Evolutionary conservation across 37 sponge, comb jelly and placozoan genomes (phyloP), one percentile per base, ranked within the genome.

Genomic region (Axinella damicornis): DNA sequence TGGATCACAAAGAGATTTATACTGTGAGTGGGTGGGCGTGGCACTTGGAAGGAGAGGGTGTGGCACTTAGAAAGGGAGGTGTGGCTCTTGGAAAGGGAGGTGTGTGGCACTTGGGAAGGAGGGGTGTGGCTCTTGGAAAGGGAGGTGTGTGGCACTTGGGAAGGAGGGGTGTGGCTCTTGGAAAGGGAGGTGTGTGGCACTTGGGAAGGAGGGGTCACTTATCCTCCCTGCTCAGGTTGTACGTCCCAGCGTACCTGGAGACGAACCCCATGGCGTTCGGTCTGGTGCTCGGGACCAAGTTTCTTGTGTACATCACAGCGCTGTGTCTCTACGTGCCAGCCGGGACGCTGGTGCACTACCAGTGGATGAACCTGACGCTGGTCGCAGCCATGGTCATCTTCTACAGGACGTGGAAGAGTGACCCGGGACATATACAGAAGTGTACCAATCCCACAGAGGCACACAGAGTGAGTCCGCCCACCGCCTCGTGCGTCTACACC

Each of bases 231-330:
- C 46, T 12, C 69, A 84, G 88, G 61, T 30, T 82, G 57, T 95
- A 89, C 39, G 46, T 92, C 20, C 87, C 90, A 19, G 86, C 66
- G 0, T 58, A 67, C 25, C 65, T 72, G 9, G 75, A 84, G 32
- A 85, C 74, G 73, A 86, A 81, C 68, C 96, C 96, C 25, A 57
- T 89, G 32, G 86, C 92, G 0, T 73, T 95, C 62, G 96, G 96
- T 2, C 60, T 95, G 0, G 93, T 92, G 25, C 30, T 92, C 57
- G 96, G 83, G 0, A 90, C 90, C 41, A 88, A 92, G 66, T 46
- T 92, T 34, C 79, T 79, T 85, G 41, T 92, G 25, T 95, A 92
- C 72, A 13, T 80, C 63, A 90, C 96, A 2, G 80, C 86, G 25
- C 74, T 82, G 35, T 57, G 33, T n/a, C 74, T 57, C 58, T 65